Conservation (phyloP, 2,888 invertebrate species). For the Phengaris alcon region DNA sequence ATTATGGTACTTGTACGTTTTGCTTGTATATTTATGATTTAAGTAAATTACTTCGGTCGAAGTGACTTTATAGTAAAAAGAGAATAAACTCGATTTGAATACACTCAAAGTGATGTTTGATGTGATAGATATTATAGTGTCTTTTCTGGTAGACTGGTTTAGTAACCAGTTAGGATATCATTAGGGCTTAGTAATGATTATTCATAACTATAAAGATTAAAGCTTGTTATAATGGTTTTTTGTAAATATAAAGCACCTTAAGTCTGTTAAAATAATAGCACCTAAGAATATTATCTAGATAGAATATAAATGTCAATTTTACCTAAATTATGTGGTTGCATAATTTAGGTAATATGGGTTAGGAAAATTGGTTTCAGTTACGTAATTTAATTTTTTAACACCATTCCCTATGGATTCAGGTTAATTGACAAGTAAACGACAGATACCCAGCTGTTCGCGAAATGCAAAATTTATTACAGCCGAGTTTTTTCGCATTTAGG, state of each 20-base stretch:
- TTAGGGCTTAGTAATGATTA: no score
- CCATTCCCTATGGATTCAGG: slow-evolving; percentile 34
- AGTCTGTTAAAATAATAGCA: no score
- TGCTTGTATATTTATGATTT: slow-evolving; percentile 27
- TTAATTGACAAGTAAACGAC: slow-evolving; percentile 39
- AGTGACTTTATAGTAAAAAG: no score
- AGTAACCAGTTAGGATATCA: no score
- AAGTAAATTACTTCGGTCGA: no score
- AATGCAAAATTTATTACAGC: slow-evolving; percentile 53
- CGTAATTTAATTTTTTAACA: slow-evolving; percentile 31
- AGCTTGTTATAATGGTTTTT: no score
- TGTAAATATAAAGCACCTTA: no score
- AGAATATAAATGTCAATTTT: background rate
- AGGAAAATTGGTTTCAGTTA: background rate
- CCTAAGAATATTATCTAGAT: no score
- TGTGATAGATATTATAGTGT: background rate
- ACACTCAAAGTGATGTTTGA: background rate
- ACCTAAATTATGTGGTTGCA: no score
- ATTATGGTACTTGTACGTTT: background rate
- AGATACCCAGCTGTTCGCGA: slow-evolving; percentile 45
- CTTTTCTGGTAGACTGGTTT: no score
- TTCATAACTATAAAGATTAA: no score
- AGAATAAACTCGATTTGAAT: background rate
- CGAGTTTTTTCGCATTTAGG: slow-evolving; percentile 60
- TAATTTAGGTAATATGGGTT: no score